These are phyloP conservation scores for Nematostella vectensis DNA, from an alignment of 92 coral and sea anemone genomes.

Conservation along the genomic window DNA sequence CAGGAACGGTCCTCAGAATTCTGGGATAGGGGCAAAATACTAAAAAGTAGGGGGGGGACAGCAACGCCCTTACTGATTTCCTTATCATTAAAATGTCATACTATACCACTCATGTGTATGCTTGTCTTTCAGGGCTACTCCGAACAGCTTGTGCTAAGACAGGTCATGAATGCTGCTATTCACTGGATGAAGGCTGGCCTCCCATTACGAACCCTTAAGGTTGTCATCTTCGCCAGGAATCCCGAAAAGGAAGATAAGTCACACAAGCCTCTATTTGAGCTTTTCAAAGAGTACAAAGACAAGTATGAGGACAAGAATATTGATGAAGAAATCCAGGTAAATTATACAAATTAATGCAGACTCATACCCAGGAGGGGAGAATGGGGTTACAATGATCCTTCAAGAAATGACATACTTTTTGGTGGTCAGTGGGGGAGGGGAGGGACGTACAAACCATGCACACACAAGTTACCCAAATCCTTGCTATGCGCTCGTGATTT, in stretches of 20 bases:
- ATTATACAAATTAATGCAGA: background rate
- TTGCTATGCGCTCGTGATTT: too few relatives aligned
- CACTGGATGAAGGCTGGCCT: slow-evolving; percentile 94
- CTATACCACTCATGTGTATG: too few relatives aligned
- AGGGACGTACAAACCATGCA: too few relatives aligned
- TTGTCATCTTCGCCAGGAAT: slow-evolving; percentile 62
- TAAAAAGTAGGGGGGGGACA: too few relatives aligned
- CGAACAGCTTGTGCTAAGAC: slow-evolving; percentile 51
- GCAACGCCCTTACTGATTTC: too few relatives aligned
- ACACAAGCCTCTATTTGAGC: slow-evolving; percentile 36
- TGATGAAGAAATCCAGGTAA: slow-evolving; percentile 11
- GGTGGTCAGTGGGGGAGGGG: background rate
- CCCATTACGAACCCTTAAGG: slow-evolving; percentile 63
- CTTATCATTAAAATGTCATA: too few relatives aligned
- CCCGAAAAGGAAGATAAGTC: slow-evolving; percentile 48
- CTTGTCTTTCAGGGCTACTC: slow-evolving; percentile 52
- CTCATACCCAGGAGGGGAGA: too few relatives aligned
- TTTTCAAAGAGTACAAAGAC: slow-evolving; percentile 52
- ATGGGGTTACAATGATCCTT: too few relatives aligned
- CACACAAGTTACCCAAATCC: too few relatives aligned
- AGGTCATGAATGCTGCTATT: slow-evolving; percentile 67
- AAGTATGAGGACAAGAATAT: slow-evolving; percentile 48
- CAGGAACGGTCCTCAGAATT: too few relatives aligned
- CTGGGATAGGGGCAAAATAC: too few relatives aligned
- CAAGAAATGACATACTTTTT: background rate